Evolutionary conservation across 2,113 vertebrate genomes (phyloP), one percentile per base, ranked within the genome.

Genomic region (Orycteropus afer): DNA sequence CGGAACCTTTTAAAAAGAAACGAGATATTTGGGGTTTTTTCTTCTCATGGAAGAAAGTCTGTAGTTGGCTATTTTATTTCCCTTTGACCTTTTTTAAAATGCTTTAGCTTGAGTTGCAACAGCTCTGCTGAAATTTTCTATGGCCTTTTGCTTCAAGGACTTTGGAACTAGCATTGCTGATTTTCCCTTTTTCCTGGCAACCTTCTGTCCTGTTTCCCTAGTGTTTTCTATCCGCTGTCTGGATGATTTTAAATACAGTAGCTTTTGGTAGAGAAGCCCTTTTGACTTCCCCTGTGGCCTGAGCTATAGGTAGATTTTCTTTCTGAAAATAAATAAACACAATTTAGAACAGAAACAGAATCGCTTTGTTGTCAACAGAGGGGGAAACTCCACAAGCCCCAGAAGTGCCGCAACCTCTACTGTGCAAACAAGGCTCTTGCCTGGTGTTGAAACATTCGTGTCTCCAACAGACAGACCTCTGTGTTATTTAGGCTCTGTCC

Each of bases 121-220:
- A 89, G 86, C 88, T 93, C 82, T 83, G 86, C 81, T 86, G 82
- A 92, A 93, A 94, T 90, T 49, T 69, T 57, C 18, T 78, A 45
- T 20, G 51, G 67, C 69, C 93, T 86, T 96, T 86, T 81, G 74
- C 83, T 90, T 91, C 82, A 45, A 94, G 92, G 94, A 95, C 93
- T 97, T 97, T 95, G 95, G 95, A 91, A 96, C 74, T 1, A 90
- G 63, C 67, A 13, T 78, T 97, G 95, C 92, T 95, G 94, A 84
- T 91, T 96, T 97, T 96, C 78, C 84, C 65, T 79, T 80, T 92
- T 93, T 82, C 87, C 82, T 89, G 90, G 93, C 95, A 94, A 23
- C 22, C 86, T 79, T 85, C 73, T 32, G 45, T 82, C 37, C 53
- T n/a, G 34, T 96, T 96, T 83, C 59, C 85, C 61, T 92, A 9